These are phyloP conservation scores for Corythornis vintsioides DNA, from an alignment of 2,113 vertebrate genomes.

Conservation along the genomic window DNA sequence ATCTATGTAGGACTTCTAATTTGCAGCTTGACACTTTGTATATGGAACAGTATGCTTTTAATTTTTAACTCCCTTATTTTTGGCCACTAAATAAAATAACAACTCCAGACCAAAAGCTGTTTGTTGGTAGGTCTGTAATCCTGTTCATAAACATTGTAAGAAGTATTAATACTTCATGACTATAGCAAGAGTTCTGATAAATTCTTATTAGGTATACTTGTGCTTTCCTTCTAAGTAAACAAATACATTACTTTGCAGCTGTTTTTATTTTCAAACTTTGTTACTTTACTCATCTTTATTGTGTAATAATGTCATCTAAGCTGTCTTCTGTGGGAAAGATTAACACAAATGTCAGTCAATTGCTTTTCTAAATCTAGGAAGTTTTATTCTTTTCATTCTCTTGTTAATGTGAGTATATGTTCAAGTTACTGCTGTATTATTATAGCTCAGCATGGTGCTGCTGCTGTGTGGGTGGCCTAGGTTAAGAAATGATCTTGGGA, in stretches of 20 bases:
- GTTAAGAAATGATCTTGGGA: slow-evolving; percentile 51
- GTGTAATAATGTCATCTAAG: slow-evolving; percentile 39
- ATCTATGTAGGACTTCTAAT: neutral
- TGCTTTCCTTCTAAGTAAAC: neutral
- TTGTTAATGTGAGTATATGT: slow-evolving; percentile 69
- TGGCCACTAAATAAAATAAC: neutral
- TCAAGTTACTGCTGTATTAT: slow-evolving; percentile 67
- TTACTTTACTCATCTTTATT: neutral
- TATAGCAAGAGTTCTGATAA: neutral
- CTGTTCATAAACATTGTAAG: neutral
- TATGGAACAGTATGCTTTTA: neutral
- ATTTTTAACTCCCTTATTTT: neutral
- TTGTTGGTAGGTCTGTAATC: neutral
- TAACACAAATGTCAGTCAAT: slow-evolving; percentile 35
- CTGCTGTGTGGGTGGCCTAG: slow-evolving; percentile 50
- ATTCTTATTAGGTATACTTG: neutral
- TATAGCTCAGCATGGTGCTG: slow-evolving; percentile 64
- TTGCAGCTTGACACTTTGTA: neutral
- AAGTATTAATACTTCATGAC: neutral
- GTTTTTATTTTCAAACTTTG: neutral
- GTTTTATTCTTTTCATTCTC: slow-evolving; percentile 68
- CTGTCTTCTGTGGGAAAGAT: slow-evolving; percentile 43
- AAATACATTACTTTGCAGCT: neutral
- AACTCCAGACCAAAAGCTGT: neutral
- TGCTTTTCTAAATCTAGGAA: slow-evolving; percentile 43